These are phyloP conservation scores for Crambe crambe DNA, from an alignment of 37 sponge, comb jelly and placozoan species.

Conservation along the genomic window DNA sequence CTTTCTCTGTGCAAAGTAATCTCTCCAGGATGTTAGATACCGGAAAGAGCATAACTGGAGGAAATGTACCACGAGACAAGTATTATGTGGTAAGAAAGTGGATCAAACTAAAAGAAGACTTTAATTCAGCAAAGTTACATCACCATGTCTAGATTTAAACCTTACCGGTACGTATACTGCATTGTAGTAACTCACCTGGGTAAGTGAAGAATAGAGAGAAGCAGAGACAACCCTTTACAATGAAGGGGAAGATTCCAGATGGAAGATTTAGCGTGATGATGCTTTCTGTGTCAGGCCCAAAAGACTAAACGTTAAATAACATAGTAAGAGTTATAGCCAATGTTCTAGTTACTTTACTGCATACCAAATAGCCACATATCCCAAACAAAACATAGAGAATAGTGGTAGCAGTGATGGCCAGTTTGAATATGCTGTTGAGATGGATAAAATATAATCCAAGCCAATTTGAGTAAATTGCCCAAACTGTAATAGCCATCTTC, in stretches of 20 bases:
- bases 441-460: neutral
- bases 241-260: slow-evolving; percentile 70
- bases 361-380: slow-evolving; percentile 90
- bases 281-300: slow-evolving; percentile 77
- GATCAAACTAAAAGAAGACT: neutral
- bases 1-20: slow-evolving; percentile 24
- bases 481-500: neutral
- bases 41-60: slow-evolving; percentile 97
- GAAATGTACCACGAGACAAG: neutral
- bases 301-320: slow-evolving; percentile 49
- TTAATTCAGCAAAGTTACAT: no score
- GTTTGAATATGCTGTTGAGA: slow-evolving; percentile 59
- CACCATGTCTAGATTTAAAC: no score
- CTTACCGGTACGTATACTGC: neutral
- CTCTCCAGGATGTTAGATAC: slow-evolving; percentile 86
- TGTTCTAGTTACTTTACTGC: neutral
- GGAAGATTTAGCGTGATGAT: slow-evolving; percentile 91
- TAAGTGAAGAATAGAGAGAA: slow-evolving; percentile 96
- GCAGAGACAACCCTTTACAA: slow-evolving; percentile 90
- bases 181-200: slow-evolving; percentile 77
- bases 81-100: neutral
- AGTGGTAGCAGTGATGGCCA: slow-evolving; percentile 58
- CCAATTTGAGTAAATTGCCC: neutral
- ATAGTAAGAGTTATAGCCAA: neutral
- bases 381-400: slow-evolving; percentile 88